Evolutionary conservation across 2,888 invertebrate species (phyloP).

Genomic region (Trichopria drosophilae): DNA sequence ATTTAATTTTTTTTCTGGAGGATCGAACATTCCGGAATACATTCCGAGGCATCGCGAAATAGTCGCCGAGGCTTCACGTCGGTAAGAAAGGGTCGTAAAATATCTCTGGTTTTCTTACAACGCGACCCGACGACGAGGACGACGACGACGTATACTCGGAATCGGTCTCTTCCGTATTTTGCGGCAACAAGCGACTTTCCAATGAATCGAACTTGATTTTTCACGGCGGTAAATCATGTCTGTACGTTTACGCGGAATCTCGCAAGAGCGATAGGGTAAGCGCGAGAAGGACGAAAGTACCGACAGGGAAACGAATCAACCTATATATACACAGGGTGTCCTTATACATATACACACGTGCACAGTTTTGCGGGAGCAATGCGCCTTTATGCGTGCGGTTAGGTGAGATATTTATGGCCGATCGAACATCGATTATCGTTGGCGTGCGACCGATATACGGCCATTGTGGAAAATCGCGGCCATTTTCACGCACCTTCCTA

Average conservation of each 20-base stretch:
- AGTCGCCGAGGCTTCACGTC: too few relatives aligned
- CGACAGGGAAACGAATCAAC: conserved; percentile 28
- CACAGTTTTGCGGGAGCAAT: not conserved
- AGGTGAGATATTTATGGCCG: conserved; percentile 52
- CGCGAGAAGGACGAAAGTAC: not conserved
- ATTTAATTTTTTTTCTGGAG: too few relatives aligned
- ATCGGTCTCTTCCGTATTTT: conserved; percentile 3
- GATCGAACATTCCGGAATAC: too few relatives aligned
- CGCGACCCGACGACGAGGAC: too few relatives aligned
- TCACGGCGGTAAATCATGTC: conserved; percentile 53
- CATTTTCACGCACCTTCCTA: conserved; percentile 26
- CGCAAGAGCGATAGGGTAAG: too few relatives aligned
- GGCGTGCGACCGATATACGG: conserved; percentile 13
- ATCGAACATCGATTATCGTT: conserved; percentile 36
- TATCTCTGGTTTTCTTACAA: too few relatives aligned
- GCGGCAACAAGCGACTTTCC: conserved; percentile 22
- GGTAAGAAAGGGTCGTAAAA: too few relatives aligned
- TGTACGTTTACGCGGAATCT: not conserved
- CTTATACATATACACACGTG: not conserved
- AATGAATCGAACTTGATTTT: conserved; percentile 44
- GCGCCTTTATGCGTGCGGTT: conserved; percentile 47
- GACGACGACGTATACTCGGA: conserved; percentile 6
- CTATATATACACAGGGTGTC: not conserved
- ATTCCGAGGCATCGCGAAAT: too few relatives aligned
- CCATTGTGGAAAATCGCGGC: conserved; percentile 33